A percentile compares a stretch with the other conserved stretches of the same genome.
Conservation (phyloP, 2,113 vertebrate genomes). For the Hylia prasina region DNA sequence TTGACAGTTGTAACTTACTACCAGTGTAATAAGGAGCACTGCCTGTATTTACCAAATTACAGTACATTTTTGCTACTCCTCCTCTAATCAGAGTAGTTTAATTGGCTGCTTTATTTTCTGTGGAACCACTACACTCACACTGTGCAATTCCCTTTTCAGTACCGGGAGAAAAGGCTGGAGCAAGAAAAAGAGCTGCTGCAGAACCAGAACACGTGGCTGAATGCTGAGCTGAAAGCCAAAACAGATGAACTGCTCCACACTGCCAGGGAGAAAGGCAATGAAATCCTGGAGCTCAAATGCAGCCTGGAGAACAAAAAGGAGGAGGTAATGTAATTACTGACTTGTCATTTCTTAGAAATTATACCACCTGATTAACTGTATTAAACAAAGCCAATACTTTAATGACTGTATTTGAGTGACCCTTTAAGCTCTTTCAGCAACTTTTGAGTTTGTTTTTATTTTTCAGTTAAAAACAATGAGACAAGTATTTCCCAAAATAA, state of each 20-base stretch:
- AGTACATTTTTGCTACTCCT: not conserved
- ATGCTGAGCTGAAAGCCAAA: constrained; percentile 87
- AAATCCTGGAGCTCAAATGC: constrained; percentile 91
- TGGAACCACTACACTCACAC: not conserved
- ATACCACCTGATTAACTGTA: not conserved
- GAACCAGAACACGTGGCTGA: constrained; percentile 88
- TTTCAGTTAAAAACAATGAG: not conserved
- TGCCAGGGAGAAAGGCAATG: constrained; percentile 88
- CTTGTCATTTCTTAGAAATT: not conserved
- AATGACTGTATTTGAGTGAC: not conserved
- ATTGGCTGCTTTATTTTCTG: not conserved
- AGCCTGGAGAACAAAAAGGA: constrained; percentile 90
- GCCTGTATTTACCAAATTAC: not conserved
- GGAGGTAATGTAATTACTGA: constrained; percentile 73
- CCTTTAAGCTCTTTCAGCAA: not conserved
- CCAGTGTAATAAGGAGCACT: not conserved
- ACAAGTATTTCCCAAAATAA: not conserved
- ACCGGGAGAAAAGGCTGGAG: constrained; percentile 91
- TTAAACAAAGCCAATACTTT: not conserved
- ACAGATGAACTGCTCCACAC: constrained; percentile 89
- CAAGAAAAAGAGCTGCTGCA: constrained; percentile 92
- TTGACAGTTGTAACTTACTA: not conserved
- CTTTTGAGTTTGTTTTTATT: not conserved
- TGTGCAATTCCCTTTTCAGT: constrained; percentile 65
- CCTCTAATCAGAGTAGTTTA: not conserved